These are phyloP conservation scores for Sinotaia quadrata DNA, from an alignment of 2,888 invertebrate genomes.

Conservation along the genomic window DNA sequence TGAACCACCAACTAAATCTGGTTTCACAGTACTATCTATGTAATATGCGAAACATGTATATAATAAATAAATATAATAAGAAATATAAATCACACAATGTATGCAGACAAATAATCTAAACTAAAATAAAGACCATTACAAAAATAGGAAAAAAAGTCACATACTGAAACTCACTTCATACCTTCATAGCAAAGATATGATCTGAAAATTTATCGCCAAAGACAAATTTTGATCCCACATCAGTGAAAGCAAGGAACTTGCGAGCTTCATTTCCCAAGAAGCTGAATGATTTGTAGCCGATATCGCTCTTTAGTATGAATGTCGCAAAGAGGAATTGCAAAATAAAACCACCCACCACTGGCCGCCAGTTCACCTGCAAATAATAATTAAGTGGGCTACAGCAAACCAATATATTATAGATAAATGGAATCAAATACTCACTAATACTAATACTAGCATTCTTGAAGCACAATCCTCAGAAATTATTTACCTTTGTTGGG, in stretches of 20 bases:
- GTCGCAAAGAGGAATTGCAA: slow-evolving; percentile 89
- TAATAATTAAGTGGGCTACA: not conserved
- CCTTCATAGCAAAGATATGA: slow-evolving; percentile 89
- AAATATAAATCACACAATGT: no score
- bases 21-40: no score
- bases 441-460: not conserved
- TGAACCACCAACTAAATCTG: no score
- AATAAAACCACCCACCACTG: slow-evolving; percentile 84
- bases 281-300: slow-evolving; percentile 81
- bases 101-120: no score
- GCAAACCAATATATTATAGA: not conserved
- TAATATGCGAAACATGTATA: no score
- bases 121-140: no score
- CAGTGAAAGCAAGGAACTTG: slow-evolving; percentile 84
- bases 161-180: no score
- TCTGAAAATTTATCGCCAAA: slow-evolving; percentile 77
- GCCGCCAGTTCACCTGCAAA: slow-evolving; percentile 77
- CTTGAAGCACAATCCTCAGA: not conserved
- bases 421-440: not conserved
- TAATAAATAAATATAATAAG: no score
- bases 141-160: no score
- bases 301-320: slow-evolving; percentile 86
- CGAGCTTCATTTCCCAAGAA: slow-evolving; percentile 81
- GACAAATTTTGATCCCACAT: slow-evolving; percentile 86
- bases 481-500: slow-evolving; percentile 46